phyloP scores from a whole-genome alignment of 2,113 vertebrate genomes.

The Cavia porcellus region DNA sequence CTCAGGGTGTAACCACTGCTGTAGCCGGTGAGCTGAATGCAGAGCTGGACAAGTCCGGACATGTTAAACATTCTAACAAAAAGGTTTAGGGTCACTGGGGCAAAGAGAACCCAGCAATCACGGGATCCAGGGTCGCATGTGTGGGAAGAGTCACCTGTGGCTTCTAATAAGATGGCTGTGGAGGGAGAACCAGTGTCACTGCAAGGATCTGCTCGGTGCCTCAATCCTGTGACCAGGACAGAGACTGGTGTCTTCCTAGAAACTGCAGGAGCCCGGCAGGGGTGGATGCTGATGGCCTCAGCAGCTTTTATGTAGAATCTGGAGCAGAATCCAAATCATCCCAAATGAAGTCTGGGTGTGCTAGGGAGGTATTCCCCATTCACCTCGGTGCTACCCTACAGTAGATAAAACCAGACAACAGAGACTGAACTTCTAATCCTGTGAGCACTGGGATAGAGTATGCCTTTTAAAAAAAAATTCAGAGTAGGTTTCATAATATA shows the following conservation, averaged over 20 bases:
- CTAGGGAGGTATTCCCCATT: constrained; percentile 74
- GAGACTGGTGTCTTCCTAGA: constrained; percentile 31
- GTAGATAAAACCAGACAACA: constrained; percentile 84
- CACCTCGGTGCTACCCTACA: constrained; percentile 84
- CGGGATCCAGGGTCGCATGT: background rate
- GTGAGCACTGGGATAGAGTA: constrained; percentile 85
- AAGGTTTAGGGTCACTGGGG: background rate
- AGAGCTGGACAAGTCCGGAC: background rate
- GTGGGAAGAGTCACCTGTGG: background rate
- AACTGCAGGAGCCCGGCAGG: constrained; percentile 16
- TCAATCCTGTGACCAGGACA: constrained; percentile 4
- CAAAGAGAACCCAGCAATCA: background rate
- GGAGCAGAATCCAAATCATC: background rate
- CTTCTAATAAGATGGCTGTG: constrained; percentile 18
- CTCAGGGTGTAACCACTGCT: background rate
- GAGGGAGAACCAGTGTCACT: background rate
- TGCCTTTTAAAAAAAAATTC: constrained; percentile 82
- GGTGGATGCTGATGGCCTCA: background rate
- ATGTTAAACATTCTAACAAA: constrained; percentile 9
- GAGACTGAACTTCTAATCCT: constrained; percentile 74
- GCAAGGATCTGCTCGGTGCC: background rate
- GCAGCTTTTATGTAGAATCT: constrained; percentile 13
- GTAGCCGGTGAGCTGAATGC: background rate
- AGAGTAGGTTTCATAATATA: constrained; percentile 88
- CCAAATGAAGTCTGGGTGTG: constrained; percentile 54